Evolutionary conservation across 2,888 invertebrate genomes (phyloP).

Genomic region (Reticulitermes lucifugus): DNA sequence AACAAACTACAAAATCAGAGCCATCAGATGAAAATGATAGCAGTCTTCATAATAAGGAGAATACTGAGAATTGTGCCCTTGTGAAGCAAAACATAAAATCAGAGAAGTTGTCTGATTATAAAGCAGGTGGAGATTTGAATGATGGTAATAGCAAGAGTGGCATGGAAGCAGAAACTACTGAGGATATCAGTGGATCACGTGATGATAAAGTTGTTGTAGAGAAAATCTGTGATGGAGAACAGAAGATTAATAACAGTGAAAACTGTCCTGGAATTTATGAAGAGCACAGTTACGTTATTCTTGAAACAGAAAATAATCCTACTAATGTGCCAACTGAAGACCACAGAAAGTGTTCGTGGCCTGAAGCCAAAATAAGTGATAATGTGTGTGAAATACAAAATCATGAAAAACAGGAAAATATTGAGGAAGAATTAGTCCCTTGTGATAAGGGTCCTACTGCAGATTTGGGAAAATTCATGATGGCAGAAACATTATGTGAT

Average conservation of each 20-base stretch:
- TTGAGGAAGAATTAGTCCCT: background rate
- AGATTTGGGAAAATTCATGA: constrained; percentile 47
- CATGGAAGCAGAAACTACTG: background rate
- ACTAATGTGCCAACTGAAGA: background rate
- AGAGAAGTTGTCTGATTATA: background rate
- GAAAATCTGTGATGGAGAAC: background rate
- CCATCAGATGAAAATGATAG: constrained; percentile 47
- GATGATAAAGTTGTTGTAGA: background rate
- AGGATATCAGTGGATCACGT: background rate
- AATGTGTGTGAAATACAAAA: background rate
- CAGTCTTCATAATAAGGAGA: constrained; percentile 44
- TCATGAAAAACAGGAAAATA: background rate
- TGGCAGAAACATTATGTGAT: constrained; percentile 48
- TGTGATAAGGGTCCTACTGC: background rate
- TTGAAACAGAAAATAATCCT: background rate
- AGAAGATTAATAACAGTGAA: background rate
- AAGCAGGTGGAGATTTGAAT: background rate
- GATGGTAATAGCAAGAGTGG: background rate
- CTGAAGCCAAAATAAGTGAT: background rate
- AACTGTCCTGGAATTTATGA: constrained; percentile 31
- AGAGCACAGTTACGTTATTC: constrained; percentile 49
- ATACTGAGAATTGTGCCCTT: constrained; percentile 4
- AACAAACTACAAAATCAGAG: constrained; percentile 24
- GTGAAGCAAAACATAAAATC: background rate
- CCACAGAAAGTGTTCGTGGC: background rate